Evolutionary conservation across 1,140 invertebrate genomes (phyloP).

Genomic region (Adelges cooleyi): DNA sequence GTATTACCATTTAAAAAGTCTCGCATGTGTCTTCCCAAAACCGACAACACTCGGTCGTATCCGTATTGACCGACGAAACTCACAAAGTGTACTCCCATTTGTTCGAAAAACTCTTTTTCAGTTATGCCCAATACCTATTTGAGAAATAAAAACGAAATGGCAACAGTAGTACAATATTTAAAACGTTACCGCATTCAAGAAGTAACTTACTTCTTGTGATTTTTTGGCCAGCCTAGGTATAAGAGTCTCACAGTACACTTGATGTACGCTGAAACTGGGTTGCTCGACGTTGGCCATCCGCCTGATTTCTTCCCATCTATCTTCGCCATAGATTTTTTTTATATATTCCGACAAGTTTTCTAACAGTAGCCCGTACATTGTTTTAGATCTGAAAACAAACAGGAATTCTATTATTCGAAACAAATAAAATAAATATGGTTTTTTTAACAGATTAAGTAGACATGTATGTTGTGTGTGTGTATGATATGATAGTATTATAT

Average conservation of each 20-base stretch:
- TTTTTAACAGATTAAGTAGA: too few relatives aligned
- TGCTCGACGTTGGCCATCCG: slow-evolving; percentile 68
- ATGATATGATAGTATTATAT: too few relatives aligned
- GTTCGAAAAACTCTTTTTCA: slow-evolving; percentile 77
- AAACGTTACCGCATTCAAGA: neutral
- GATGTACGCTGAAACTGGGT: slow-evolving; percentile 78
- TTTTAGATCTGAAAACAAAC: slow-evolving; percentile 36
- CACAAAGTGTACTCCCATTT: slow-evolving; percentile 82
- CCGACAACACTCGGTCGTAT: slow-evolving; percentile 80
- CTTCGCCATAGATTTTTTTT: slow-evolving; percentile 77
- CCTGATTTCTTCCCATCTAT: slow-evolving; percentile 78
- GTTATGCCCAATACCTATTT: slow-evolving; percentile 65
- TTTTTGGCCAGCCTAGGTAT: slow-evolving; percentile 72
- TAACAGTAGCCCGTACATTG: slow-evolving; percentile 87
- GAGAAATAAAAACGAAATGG: neutral
- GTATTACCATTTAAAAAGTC: slow-evolving; percentile 89
- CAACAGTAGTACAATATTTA: neutral
- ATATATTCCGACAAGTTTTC: slow-evolving; percentile 89
- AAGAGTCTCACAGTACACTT: slow-evolving; percentile 82
- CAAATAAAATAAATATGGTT: too few relatives aligned
- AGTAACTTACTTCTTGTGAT: slow-evolving; percentile 57
- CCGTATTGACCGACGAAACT: slow-evolving; percentile 88
- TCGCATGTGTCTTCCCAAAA: slow-evolving; percentile 80
- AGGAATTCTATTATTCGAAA: too few relatives aligned
- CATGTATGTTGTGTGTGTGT: too few relatives aligned